Conservation (phyloP, 2,888 invertebrate genomes). For the Reticulitermes lucifugus region DNA sequence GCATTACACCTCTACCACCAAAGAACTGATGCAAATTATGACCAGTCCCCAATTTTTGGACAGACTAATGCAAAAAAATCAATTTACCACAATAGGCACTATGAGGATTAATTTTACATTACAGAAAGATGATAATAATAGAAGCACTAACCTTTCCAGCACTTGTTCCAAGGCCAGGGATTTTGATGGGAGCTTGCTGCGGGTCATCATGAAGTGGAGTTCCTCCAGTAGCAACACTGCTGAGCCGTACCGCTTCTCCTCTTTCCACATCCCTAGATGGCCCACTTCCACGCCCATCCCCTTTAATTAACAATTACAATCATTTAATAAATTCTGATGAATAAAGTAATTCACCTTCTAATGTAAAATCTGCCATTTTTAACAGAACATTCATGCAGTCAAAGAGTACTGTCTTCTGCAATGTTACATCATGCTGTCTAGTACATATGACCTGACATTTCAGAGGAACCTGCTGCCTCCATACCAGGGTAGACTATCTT, state of each 20-base stretch:
- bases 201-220: constrained; percentile 64
- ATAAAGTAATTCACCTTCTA: neutral
- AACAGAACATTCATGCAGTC: too few species aligned
- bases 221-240: constrained; percentile 3
- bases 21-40: too few species aligned
- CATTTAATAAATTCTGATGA: neutral
- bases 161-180: constrained; percentile 65
- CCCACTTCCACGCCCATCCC: constrained; percentile 60
- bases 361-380: neutral
- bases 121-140: neutral
- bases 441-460: too few species aligned
- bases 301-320: neutral
- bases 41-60: too few species aligned
- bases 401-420: too few species aligned
- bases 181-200: constrained; percentile 67
- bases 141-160: constrained; percentile 56
- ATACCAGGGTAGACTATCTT: too few species aligned
- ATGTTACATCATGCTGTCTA: too few species aligned
- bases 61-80: too few species aligned
- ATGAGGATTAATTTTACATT: too few species aligned
- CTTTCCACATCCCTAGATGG: constrained; percentile 65
- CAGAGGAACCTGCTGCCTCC: too few species aligned
- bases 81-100: too few species aligned
- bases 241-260: constrained; percentile 60
- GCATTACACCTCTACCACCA: too few species aligned